Evolutionary conservation across 2,888 invertebrate genomes (phyloP).

Genomic region (Microplitis manilae): DNA sequence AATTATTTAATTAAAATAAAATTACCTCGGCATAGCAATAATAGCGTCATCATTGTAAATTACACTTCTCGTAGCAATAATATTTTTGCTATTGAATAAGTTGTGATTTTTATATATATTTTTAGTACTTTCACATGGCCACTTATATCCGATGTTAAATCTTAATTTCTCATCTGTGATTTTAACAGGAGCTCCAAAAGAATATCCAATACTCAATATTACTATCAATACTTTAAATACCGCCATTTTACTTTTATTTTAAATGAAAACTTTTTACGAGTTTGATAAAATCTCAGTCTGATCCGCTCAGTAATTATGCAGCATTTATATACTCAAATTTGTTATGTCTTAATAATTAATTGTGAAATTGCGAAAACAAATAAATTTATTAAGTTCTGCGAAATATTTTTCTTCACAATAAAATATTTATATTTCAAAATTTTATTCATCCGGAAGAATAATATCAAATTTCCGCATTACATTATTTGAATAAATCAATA

Average conservation of each 20-base stretch:
- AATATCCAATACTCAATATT: slow-evolving; percentile 45
- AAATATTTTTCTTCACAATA: no score
- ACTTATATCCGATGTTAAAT: slow-evolving; percentile 71
- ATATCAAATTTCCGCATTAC: no score
- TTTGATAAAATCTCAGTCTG: no score
- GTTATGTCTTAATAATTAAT: no score
- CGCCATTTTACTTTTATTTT: background rate
- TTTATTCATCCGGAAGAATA: no score
- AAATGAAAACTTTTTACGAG: background rate
- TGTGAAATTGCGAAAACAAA: no score
- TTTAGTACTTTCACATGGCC: slow-evolving; percentile 76
- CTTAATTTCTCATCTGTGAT: slow-evolving; percentile 57
- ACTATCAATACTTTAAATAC: slow-evolving; percentile 44
- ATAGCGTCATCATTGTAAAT: slow-evolving; percentile 75
- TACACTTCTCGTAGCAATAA: slow-evolving; percentile 77
- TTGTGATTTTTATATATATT: slow-evolving; percentile 75
- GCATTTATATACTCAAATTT: no score
- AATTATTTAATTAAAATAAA: slow-evolving; percentile 11
- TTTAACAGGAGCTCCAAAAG: slow-evolving; percentile 36
- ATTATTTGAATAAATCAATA: no score
- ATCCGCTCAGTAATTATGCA: no score
- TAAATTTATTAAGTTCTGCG: no score
- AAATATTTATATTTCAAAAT: no score
- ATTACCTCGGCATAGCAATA: slow-evolving; percentile 74
- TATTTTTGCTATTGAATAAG: slow-evolving; percentile 75